Conservation (phyloP, 2,888 invertebrate genomes). For the Megalurothrips usitatus region DNA sequence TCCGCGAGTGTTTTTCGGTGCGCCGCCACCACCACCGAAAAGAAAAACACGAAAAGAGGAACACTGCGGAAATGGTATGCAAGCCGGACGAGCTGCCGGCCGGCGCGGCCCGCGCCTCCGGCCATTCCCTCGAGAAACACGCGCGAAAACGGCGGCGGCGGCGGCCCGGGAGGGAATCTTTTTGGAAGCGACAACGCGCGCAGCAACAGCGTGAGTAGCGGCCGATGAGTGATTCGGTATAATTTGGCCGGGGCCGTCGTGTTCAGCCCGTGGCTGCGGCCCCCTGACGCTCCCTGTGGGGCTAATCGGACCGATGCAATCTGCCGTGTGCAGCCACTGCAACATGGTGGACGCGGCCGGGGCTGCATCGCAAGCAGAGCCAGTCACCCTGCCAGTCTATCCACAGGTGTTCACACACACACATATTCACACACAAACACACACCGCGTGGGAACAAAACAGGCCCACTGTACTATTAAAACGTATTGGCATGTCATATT, state of each 20-base stretch:
- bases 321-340: background rate
- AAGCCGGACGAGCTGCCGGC: no score
- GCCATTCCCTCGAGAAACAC: background rate
- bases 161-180: no score
- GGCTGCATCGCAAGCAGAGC: background rate
- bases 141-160: no score
- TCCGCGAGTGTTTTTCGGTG: no score
- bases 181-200: no score
- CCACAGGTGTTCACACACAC: background rate
- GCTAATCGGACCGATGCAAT: background rate
- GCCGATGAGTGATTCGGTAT: constrained; percentile 6
- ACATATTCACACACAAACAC: no score
- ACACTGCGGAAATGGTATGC: no score
- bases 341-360: background rate
- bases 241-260: background rate
- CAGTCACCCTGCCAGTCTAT: background rate
- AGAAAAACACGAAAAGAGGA: no score
- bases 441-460: no score
- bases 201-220: background rate
- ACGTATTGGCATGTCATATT: background rate
- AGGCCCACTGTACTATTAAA: no score
- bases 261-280: no score
- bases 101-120: background rate
- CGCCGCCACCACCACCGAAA: no score
- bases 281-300: background rate